A percentile compares a stretch with the other conserved stretches of the same genome.
Conservation (phyloP, 2,797 vertebrate species). For the Gorsachius magnificus region DNA sequence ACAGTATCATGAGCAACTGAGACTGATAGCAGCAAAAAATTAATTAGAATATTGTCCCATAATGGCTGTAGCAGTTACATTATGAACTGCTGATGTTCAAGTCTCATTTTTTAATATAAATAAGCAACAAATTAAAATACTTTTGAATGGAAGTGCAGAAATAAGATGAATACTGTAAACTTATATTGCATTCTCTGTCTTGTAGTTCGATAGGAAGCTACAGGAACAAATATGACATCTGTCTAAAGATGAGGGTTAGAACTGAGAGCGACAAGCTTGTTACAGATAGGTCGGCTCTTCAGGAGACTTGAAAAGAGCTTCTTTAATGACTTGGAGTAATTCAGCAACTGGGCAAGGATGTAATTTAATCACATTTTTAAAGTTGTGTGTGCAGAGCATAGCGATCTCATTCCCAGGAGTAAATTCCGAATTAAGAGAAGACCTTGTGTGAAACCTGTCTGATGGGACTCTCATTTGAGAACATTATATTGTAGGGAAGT, state of each 20-base stretch:
- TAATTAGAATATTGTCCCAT: not conserved
- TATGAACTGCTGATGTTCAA: not conserved
- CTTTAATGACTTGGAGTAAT: not conserved
- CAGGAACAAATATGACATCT: not conserved
- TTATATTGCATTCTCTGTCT: not conserved
- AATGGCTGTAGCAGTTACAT: not conserved
- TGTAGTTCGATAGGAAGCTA: not conserved
- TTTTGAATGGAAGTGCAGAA: not conserved
- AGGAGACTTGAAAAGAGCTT: not conserved
- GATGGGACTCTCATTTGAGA: not conserved
- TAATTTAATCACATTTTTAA: slow-evolving; percentile 30
- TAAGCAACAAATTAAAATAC: not conserved
- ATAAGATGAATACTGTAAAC: not conserved
- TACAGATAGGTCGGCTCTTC: not conserved
- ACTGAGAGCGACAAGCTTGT: not conserved
- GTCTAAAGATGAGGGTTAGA: not conserved
- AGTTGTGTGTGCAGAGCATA: not conserved
- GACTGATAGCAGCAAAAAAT: not conserved
- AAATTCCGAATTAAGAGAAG: not conserved
- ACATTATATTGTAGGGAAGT: not conserved
- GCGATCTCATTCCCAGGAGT: not conserved
- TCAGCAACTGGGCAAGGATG: not conserved
- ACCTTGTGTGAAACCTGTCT: not conserved
- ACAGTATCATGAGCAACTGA: not conserved
- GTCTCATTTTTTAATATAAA: not conserved